Evolutionary conservation across 2,797 vertebrate species (phyloP).

Genomic region (Ctenochaetus hawaiiensis): DNA sequence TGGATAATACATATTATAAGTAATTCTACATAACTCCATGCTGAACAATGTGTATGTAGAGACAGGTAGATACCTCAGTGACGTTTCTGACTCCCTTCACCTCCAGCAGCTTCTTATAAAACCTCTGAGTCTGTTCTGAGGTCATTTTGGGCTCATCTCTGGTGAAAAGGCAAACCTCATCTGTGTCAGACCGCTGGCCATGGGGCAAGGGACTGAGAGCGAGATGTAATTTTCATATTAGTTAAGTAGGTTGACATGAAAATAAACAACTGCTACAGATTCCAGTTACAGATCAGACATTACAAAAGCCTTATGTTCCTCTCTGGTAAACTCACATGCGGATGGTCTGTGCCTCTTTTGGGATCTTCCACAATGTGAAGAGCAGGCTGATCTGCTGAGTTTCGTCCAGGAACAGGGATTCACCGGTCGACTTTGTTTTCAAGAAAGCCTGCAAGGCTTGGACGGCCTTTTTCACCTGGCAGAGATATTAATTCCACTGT

Average conservation of each 20-base stretch:
- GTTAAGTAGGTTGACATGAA: too few species aligned
- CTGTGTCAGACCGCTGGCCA: slow-evolving; percentile 83
- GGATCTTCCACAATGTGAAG: slow-evolving; percentile 90
- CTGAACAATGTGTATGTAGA: background rate
- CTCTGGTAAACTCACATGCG: slow-evolving; percentile 85
- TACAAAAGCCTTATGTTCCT: background rate
- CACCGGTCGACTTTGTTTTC: slow-evolving; percentile 73
- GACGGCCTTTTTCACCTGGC: slow-evolving; percentile 88
- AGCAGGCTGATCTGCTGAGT: slow-evolving; percentile 84
- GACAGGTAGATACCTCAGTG: slow-evolving; percentile 84
- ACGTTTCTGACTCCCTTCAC: slow-evolving; percentile 85
- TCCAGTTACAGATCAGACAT: background rate
- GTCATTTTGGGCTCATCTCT: slow-evolving; percentile 93
- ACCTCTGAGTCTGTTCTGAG: slow-evolving; percentile 90
- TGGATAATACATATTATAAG: background rate
- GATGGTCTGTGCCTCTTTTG: slow-evolving; percentile 81
- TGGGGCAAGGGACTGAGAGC: slow-evolving; percentile 88
- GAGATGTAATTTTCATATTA: background rate
- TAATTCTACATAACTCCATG: background rate
- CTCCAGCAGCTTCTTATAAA: slow-evolving; percentile 90
- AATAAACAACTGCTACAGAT: too few species aligned
- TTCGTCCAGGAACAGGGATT: slow-evolving; percentile 82
- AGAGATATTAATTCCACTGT: background rate
- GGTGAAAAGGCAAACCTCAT: slow-evolving; percentile 95
- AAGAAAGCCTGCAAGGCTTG: slow-evolving; percentile 85